Conservation (phyloP, 1,140 invertebrate genomes). For the Nephotettix cincticeps region DNA sequence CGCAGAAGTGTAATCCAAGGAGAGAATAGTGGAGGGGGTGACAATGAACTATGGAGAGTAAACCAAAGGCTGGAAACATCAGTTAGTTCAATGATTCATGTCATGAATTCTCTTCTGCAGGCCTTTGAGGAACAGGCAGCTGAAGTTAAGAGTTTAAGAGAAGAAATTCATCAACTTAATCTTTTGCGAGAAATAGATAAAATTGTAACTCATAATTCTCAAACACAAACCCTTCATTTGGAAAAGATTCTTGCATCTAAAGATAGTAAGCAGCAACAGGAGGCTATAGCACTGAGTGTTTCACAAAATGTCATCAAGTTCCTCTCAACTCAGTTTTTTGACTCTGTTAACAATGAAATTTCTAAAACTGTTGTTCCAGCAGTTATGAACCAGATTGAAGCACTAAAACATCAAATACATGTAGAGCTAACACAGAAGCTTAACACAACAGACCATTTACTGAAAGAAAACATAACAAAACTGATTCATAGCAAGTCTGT, state of each 20-base stretch:
- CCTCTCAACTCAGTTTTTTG: slow-evolving; percentile 44
- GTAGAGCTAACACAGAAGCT: slow-evolving; percentile 69
- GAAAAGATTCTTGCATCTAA: slow-evolving; percentile 19
- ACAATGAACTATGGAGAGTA: slow-evolving; percentile 14
- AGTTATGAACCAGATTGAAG: slow-evolving; percentile 59
- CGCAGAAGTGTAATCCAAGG: slow-evolving; percentile 4
- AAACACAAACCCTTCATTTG: slow-evolving; percentile 14
- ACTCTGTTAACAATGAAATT: slow-evolving; percentile 33
- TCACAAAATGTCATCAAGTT: slow-evolving; percentile 43
- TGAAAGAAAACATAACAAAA: slow-evolving; percentile 78
- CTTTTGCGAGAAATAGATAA: slow-evolving; percentile 25
- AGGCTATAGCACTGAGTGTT: slow-evolving; percentile 39
- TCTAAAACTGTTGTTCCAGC: slow-evolving; percentile 50
- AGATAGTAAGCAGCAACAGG: slow-evolving; percentile 32
- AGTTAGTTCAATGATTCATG: not conserved
- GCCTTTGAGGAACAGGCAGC: slow-evolving; percentile 24
- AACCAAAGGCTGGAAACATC: slow-evolving; percentile 25
- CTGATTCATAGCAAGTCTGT: slow-evolving; percentile 73
- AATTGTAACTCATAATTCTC: not conserved
- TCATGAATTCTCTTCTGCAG: not conserved
- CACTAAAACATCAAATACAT: slow-evolving; percentile 66
- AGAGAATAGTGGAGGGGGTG: not conserved
- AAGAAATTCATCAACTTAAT: slow-evolving; percentile 22
- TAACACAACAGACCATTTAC: slow-evolving; percentile 64
- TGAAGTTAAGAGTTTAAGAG: slow-evolving; percentile 23